Evolutionary conservation across 2,888 invertebrate genomes (phyloP), one percentile per base, ranked within the genome.

Genomic region (Drosophila monieri): DNA sequence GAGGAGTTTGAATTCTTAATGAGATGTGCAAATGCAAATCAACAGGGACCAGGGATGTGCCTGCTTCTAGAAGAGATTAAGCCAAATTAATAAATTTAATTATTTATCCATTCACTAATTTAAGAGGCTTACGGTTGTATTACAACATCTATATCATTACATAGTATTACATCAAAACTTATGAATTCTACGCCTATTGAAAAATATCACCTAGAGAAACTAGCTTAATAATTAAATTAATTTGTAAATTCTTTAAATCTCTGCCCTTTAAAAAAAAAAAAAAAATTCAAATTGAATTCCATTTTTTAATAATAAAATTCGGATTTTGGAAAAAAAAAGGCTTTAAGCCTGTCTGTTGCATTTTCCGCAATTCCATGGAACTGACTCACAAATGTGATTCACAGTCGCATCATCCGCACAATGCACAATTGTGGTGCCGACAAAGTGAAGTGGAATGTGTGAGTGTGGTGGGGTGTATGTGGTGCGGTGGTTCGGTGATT

Each of bases 21-120:
- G 66, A 67, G 58, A 47, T 61, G 59, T 49, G 58, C 68, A 69
- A 74, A 77, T 77, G 77, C 65, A 77, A 77, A 69, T 77, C 75
- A 67, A 71, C 58, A 51, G 30, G 30, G 53, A 46, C 32, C 23
- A 6, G 25, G 6, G 43, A 52, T 68, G 47, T 51, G 32, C 35
- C 55, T 58, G 52, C 52, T 66, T 32, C 48, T 47, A 62, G 15
- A 59, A 70, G 48, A 53, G 69, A 76, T 73, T 66, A 62, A 62
- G 58, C 59, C 49, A n/a, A n/a, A n/a, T n/a, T n/a, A n/a, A n/a
- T n/a, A n/a, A n/a, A n/a, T n/a, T n/a, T 32, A 4, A 0, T 6
- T n/a, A 0, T 32, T 32, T 32, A 32, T n/a, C n/a, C 0, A 5
- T 12, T 12, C 5, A 12, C 12, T n/a, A 5, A 32, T 32, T 32